phyloP scores from a whole-genome alignment of 2,888 invertebrate genomes.

The Hymenopus coronatus region DNA sequence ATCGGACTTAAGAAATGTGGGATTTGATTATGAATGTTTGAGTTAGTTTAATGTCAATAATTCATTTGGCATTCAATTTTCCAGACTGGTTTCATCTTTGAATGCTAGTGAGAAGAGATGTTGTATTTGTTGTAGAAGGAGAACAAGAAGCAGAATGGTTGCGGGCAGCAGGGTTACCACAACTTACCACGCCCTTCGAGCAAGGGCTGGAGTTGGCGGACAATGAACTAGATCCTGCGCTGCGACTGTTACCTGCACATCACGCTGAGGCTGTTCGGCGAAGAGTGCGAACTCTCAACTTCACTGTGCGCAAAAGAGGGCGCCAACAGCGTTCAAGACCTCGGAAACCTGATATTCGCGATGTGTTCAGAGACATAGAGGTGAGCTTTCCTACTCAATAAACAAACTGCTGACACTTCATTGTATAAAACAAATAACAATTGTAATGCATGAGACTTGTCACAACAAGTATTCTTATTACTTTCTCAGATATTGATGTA shows the following conservation, averaged over 20 bases:
- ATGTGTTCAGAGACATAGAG: slow-evolving; percentile 80
- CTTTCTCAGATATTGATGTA: too few relatives aligned
- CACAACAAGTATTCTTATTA: too few relatives aligned
- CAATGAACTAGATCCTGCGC: slow-evolving; percentile 60
- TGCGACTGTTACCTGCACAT: slow-evolving; percentile 55
- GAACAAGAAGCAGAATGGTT: slow-evolving; percentile 77
- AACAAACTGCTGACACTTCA: not conserved
- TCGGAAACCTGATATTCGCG: slow-evolving; percentile 75
- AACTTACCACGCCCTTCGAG: slow-evolving; percentile 67
- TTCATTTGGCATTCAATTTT: too few relatives aligned
- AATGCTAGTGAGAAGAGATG: too few relatives aligned
- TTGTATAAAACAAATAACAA: too few relatives aligned
- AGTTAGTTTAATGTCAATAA: too few relatives aligned
- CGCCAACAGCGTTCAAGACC: slow-evolving; percentile 50
- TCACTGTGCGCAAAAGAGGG: slow-evolving; percentile 65
- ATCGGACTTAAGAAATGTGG: too few relatives aligned
- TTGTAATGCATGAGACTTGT: too few relatives aligned
- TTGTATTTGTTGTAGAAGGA: slow-evolving; percentile 57
- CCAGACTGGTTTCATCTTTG: too few relatives aligned
- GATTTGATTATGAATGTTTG: too few relatives aligned
- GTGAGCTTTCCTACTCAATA: slow-evolving; percentile 47
- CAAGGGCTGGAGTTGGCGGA: slow-evolving; percentile 66
- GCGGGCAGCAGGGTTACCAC: slow-evolving; percentile 67
- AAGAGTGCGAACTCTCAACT: slow-evolving; percentile 71
- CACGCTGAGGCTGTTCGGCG: slow-evolving; percentile 76